Base-by-base conservation (phyloP, 2,113 vertebrate species). In the Paralichthys olivaceus region DNA sequence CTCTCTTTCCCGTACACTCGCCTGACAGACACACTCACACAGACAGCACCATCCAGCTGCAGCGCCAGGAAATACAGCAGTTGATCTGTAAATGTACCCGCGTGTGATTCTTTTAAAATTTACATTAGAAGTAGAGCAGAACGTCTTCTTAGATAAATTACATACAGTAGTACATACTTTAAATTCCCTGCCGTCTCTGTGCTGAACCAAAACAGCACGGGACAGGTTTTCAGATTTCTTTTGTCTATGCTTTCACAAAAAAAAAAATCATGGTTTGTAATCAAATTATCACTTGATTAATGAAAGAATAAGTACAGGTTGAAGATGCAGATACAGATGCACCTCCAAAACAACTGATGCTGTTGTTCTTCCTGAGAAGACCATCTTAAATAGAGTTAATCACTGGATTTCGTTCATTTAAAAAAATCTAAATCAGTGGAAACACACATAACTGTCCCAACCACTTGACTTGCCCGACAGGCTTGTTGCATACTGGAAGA, bases 1-100 rank as follows among this genome's bases (percentile, higher is more conserved):
- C 62, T 47, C 68, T 74, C 37, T 14, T 20, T 25, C 60, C 43
- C 61, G 15, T 67, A 12, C 20, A n/a, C 8, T 54, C 49, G 11
- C 11, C 1, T 49, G 47, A 49, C 54, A 37, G 22, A 34, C 69
- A 80, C 49, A 19, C 64, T 28, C 67, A 69, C 79, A 84, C 70
- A 88, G 66, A 93, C 80, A 89, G 92, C 85, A 89, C 89, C 89
- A 92, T 80, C 81, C 73, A 83, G 90, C 87, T 90, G 85, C 32
- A 37, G 61, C 28, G 47, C 45, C 4, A 20, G 56, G 56, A 65
- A 75, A 72, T 79, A 65, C 70, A 78, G 6, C 25, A 28, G 22
- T 45, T 3, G 1, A 37, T 7, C 4, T 0, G 0, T 20, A 45
- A 58, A 70, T 40, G 40, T 4, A 49, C 13, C 13, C n/a, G n/a